Evolutionary conservation across 2,797 vertebrate genomes (phyloP).

Genomic region (Chaenodraco wilsoni): DNA sequence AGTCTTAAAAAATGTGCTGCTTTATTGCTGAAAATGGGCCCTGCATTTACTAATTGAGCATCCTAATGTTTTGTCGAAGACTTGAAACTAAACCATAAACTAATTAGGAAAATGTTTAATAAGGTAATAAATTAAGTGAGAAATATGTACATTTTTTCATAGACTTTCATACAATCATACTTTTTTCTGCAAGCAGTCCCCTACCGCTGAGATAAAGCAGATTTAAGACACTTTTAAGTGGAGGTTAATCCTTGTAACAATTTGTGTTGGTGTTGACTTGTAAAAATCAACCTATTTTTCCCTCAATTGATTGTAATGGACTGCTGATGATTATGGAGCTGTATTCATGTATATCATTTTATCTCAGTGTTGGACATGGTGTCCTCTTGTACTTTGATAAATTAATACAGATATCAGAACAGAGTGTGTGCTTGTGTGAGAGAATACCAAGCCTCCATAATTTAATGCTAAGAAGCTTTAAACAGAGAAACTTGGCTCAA

Average conservation of each 20-base stretch:
- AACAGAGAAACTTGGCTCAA: constrained; percentile 59
- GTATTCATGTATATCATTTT: constrained; percentile 11
- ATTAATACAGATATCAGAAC: constrained; percentile 30
- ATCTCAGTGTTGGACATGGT: constrained; percentile 14
- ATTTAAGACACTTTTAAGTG: no score
- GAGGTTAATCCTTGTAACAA: neutral
- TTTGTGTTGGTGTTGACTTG: neutral
- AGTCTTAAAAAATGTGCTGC: no score
- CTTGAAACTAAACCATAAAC: no score
- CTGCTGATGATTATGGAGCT: constrained; percentile 9
- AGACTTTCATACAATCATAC: no score
- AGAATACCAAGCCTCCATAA: constrained; percentile 50
- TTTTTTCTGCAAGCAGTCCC: no score
- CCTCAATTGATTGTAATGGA: neutral
- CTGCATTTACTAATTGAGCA: no score
- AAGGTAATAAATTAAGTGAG: no score
- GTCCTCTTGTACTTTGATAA: constrained; percentile 33
- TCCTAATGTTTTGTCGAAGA: no score
- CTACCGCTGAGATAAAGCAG: no score
- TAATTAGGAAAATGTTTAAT: no score
- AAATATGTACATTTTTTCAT: no score
- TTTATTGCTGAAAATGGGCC: no score
- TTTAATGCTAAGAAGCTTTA: constrained; percentile 60
- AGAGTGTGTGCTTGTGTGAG: constrained; percentile 24
- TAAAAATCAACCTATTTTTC: neutral